Evolutionary conservation across 2,888 invertebrate species (phyloP), one percentile per base, ranked within the genome.

Genomic region (Tachina lurida): DNA sequence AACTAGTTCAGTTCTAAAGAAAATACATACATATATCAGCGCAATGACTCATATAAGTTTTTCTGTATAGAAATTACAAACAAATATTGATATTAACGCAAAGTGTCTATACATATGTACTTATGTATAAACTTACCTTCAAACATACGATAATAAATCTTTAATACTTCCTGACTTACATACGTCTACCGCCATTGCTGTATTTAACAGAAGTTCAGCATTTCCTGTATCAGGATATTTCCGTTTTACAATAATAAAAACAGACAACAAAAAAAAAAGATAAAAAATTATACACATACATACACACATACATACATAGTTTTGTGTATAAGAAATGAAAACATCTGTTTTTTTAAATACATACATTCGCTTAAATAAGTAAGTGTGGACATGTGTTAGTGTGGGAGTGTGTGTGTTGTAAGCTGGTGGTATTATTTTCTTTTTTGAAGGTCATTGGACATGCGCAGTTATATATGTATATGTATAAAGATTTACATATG

Each of bases 361-460:
- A 58, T 1, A 9, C 13, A 17, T 4, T 10, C 39, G 7, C 22
- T 13, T 8, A 45, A 19, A 45, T 45, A 17, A 39, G 19, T 45
- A 17, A 17, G 41, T 52, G n/a, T n/a, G n/a, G n/a, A 17, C 31
- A 12, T 10, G 15, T 49, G 45, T 17, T 22, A 39, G 41, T 8
- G 65, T 63, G 54, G 12, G 45, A 19, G 17, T 19, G 39, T 43
- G 22, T 56, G 60, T 60, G 47, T 60, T 47, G 58, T 52, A 4
- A 63, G 39, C 10, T 52, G 4, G n/a, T 58, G n/a, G 10, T 41
- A 47, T 62, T 52, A 22, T 39, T 41, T 49, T 47, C 17, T 49
- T 68, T 62, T 82, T 87, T 90, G 90, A 91, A 91, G 91, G 91
- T 91, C 90, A 91, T 65, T 71, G 74, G 89, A 87, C 91, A 90